Conservation (phyloP, 1,140 invertebrate species). For the Drosophila hydei region DNA sequence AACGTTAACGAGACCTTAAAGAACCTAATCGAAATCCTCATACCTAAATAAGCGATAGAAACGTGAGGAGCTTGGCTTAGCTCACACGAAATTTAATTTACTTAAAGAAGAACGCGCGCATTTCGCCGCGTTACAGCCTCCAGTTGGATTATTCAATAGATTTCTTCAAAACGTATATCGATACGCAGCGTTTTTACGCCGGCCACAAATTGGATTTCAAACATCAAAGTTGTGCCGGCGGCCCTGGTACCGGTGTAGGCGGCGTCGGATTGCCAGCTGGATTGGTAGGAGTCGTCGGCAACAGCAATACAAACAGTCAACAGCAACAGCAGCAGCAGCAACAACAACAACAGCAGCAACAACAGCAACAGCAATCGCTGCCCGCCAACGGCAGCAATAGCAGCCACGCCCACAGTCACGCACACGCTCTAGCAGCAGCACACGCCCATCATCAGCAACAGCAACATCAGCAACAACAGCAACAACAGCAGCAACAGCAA, state of each 20-base stretch:
- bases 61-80: background rate
- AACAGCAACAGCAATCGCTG: conserved; percentile 31
- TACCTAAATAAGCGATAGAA: too few species aligned
- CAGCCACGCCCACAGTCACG: conserved; percentile 63
- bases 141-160: conserved; percentile 82
- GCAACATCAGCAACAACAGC: conserved; percentile 55
- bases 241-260: conserved; percentile 83
- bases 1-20: too few species aligned
- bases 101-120: conserved; percentile 41
- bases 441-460: conserved; percentile 80
- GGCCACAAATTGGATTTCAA: conserved; percentile 87
- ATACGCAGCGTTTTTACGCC: conserved; percentile 83
- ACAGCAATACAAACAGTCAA: conserved; percentile 46
- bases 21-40: too few species aligned
- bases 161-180: conserved; percentile 84
- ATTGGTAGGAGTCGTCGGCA: conserved; percentile 83
- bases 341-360: conserved; percentile 50
- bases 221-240: conserved; percentile 84
- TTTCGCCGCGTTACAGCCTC: conserved; percentile 71
- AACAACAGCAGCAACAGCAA: conserved; percentile 64
- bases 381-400: conserved; percentile 23
- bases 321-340: conserved; percentile 44
- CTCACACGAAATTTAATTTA: conserved; percentile 16
- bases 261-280: conserved; percentile 67
- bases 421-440: conserved; percentile 57